phyloP scores from a whole-genome alignment of 2,888 invertebrate species.

The Caenorhabditis parvicauda region DNA sequence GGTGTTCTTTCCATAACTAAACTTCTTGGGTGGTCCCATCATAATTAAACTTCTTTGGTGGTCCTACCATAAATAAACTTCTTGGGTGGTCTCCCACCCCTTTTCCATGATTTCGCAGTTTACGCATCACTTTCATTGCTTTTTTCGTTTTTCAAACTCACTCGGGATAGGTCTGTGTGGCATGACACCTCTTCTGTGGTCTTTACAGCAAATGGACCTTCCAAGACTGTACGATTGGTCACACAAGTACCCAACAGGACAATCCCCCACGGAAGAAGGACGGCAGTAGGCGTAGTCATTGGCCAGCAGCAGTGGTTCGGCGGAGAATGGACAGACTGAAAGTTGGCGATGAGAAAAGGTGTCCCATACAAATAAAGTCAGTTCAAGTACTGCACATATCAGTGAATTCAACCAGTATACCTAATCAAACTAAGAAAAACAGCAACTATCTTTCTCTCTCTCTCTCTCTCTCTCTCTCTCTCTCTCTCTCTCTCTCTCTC shows the following conservation, averaged over 20 bases:
- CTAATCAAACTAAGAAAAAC: no score
- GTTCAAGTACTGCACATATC: not conserved
- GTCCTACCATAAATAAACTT: not conserved
- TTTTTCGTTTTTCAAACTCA: not conserved
- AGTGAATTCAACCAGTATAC: no score
- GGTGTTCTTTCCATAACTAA: not conserved
- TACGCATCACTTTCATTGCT: not conserved
- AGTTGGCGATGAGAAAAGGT: no score
- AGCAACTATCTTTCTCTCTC: no score
- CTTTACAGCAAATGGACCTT: slow-evolving; percentile 55
- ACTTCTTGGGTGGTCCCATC: not conserved
- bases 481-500: no score
- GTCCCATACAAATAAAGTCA: not conserved
- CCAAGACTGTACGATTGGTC: slow-evolving; percentile 56
- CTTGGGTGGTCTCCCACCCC: not conserved
- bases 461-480: no score
- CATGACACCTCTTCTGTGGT: slow-evolving; percentile 29
- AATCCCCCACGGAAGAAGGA: slow-evolving; percentile 51
- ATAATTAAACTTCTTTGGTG: not conserved
- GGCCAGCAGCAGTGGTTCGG: slow-evolving; percentile 51
- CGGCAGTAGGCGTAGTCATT: slow-evolving; percentile 57
- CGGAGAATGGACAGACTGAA: slow-evolving; percentile 58
- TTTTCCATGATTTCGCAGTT: not conserved
- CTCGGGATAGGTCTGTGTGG: slow-evolving; percentile 19
- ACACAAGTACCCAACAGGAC: slow-evolving; percentile 56